Conservation (phyloP, 1,140 invertebrate genomes). For the Drosophila ogumai region DNA sequence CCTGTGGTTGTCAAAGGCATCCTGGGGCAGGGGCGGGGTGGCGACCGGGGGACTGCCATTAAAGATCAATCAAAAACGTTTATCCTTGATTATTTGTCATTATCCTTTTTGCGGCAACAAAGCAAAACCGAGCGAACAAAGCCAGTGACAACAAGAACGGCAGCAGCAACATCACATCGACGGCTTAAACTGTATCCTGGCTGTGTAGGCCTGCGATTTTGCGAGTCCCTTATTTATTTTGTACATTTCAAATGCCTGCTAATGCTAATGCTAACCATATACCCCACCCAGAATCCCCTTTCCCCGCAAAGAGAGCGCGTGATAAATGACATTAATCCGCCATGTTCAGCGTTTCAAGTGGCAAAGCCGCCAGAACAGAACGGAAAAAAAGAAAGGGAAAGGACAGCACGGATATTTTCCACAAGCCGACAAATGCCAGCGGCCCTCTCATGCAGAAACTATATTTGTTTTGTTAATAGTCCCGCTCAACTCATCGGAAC, state of each 20-base stretch:
- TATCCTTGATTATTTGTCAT: slow-evolving; percentile 84
- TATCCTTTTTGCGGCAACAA: slow-evolving; percentile 75
- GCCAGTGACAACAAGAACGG: slow-evolving; percentile 44
- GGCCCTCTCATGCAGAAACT: slow-evolving; percentile 66
- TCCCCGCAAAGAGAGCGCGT: slow-evolving; percentile 49
- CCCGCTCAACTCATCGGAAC: slow-evolving; percentile 58
- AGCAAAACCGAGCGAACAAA: slow-evolving; percentile 48
- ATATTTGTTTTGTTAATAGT: slow-evolving; percentile 83
- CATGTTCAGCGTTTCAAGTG: slow-evolving; percentile 77
- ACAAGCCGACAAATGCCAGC: slow-evolving; percentile 38
- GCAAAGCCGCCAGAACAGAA: slow-evolving; percentile 36
- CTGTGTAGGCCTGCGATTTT: neutral
- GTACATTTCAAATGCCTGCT: slow-evolving; percentile 73
- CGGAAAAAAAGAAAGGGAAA: neutral
- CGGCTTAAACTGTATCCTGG: slow-evolving; percentile 47
- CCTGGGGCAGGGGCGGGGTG: neutral
- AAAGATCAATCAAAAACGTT: slow-evolving; percentile 84
- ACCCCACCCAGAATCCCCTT: slow-evolving; percentile 1
- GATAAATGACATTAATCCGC: slow-evolving; percentile 83
- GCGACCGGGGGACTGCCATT: slow-evolving; percentile 59
- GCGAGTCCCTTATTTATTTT: slow-evolving; percentile 71
- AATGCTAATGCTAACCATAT: slow-evolving; percentile 46
- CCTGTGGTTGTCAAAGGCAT: slow-evolving; percentile 67
- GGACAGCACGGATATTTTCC: slow-evolving; percentile 9
- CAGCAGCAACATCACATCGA: slow-evolving; percentile 47